Evolutionary conservation across 37 sponge, comb jelly and placozoan species (phyloP).

Genomic region (Aphrocallistes beatrix): DNA sequence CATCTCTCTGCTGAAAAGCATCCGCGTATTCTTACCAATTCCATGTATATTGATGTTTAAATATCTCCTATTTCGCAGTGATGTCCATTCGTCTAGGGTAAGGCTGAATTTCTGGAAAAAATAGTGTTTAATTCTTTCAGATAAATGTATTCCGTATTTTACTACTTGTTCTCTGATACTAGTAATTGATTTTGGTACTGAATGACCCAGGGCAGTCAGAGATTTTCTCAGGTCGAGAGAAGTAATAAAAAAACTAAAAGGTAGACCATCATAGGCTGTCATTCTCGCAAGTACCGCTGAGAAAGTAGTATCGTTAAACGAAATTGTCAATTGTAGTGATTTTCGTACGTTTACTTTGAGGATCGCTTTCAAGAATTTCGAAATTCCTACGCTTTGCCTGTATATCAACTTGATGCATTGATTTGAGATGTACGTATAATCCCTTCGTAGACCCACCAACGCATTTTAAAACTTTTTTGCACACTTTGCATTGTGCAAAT

Average conservation of each 20-base stretch:
- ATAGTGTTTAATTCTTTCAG: neutral
- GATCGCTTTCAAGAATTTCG: neutral
- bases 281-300: neutral
- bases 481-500: neutral
- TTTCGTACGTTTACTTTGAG: neutral
- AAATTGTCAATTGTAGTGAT: neutral
- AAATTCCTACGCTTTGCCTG: neutral
- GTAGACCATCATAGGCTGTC: neutral
- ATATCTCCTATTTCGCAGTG: slow-evolving; percentile 9
- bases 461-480: neutral
- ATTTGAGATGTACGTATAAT: neutral
- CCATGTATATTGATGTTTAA: neutral
- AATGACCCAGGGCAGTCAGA: neutral
- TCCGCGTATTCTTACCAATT: neutral
- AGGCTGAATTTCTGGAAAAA: neutral
- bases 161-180: neutral
- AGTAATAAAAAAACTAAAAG: neutral
- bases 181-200: neutral
- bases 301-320: neutral
- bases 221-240: neutral
- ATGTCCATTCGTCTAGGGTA: slow-evolving; percentile 10
- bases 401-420: neutral
- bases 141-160: neutral
- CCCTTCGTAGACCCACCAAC: neutral
- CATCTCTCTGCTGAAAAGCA: neutral